Conservation (phyloP, 2,797 vertebrate species). For the Oceanodroma leucorhoa region DNA sequence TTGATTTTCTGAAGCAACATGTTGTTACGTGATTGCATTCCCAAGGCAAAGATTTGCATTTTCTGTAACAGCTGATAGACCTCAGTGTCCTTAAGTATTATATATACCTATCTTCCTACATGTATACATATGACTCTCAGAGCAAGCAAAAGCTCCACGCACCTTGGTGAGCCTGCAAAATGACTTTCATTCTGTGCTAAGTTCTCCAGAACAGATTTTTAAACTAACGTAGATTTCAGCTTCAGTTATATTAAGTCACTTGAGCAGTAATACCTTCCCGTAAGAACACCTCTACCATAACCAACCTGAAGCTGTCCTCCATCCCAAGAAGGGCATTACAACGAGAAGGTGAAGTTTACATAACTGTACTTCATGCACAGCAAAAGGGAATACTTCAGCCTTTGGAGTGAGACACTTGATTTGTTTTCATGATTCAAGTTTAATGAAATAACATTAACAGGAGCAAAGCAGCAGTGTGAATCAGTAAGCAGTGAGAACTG, state of each 20-base stretch:
- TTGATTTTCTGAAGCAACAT: not conserved
- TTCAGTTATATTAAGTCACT: not conserved
- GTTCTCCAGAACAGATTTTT: not conserved
- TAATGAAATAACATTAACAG: not conserved
- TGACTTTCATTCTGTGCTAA: not conserved
- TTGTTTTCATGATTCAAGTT: not conserved
- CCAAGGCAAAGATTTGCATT: not conserved
- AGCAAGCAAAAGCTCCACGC: not conserved
- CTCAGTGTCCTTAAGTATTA: not conserved
- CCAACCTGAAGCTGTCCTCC: not conserved
- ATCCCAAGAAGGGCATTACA: not conserved
- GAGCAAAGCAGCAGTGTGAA: not conserved
- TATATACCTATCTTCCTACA: not conserved
- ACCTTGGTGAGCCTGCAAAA: not conserved
- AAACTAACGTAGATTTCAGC: not conserved
- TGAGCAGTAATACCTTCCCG: not conserved
- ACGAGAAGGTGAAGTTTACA: not conserved
- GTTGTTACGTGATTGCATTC: not conserved
- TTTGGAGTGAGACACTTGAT: not conserved
- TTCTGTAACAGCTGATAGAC: not conserved
- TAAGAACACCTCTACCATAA: not conserved
- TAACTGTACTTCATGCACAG: not conserved
- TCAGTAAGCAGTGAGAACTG: not conserved
- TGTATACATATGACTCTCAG: not conserved
- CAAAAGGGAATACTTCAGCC: not conserved